Conservation (phyloP, 2,797 vertebrate genomes). For the Echiichthys vipera region DNA sequence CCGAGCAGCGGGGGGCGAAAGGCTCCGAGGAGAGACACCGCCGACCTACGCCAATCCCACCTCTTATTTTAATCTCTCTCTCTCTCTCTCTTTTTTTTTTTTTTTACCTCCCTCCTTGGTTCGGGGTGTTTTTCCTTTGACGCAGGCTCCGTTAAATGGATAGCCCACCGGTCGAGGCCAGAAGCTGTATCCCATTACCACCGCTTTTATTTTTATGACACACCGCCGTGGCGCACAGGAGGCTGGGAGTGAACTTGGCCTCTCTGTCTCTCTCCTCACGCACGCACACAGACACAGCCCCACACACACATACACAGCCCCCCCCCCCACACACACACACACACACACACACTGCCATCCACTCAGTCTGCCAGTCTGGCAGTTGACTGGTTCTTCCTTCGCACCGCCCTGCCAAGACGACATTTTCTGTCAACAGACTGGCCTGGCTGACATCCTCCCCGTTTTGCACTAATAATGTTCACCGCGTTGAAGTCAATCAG, state of each 20-base stretch:
- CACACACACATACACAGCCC: background rate
- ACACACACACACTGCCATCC: conserved; percentile 17
- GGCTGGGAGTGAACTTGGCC: conserved; percentile 70
- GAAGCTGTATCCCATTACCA: conserved; percentile 78
- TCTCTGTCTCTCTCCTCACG: background rate
- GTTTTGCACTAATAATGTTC: conserved; percentile 18
- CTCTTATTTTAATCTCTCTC: conserved; percentile 58
- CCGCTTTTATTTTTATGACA: conserved; percentile 81
- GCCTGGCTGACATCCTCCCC: conserved; percentile 38
- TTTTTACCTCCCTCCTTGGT: conserved; percentile 14
- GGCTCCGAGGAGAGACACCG: conserved; percentile 29
- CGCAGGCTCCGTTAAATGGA: conserved; percentile 63
- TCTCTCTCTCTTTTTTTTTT: conserved; percentile 22
- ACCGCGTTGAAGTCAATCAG: background rate
- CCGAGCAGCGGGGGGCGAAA: conserved; percentile 66
- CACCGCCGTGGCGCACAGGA: conserved; percentile 41
- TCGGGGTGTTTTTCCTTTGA: conserved; percentile 43
- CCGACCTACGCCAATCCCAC: conserved; percentile 50
- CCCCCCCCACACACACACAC: conserved; percentile 6
- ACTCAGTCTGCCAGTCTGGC: conserved; percentile 30
- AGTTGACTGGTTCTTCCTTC: conserved; percentile 60
- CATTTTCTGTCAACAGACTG: conserved; percentile 59
- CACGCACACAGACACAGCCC: background rate
- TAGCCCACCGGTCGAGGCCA: conserved; percentile 66
- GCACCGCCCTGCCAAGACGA: conserved; percentile 55